Conservation (phyloP, 1,140 invertebrate species). For the Hycleus phaleratus region DNA sequence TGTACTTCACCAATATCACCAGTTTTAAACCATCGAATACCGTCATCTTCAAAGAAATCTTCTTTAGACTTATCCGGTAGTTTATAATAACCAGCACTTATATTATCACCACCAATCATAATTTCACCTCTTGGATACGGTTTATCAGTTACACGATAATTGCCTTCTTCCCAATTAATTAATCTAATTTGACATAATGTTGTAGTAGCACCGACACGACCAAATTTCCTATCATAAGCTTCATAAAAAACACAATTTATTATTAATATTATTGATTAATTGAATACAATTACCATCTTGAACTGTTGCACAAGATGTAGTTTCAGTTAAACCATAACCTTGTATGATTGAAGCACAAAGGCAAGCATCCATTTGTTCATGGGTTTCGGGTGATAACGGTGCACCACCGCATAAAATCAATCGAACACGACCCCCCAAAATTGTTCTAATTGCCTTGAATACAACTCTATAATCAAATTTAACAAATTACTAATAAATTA, state of each 20-base stretch:
- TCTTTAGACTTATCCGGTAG: slow-evolving; percentile 81
- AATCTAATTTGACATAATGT: slow-evolving; percentile 79
- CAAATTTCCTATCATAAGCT: slow-evolving; percentile 62
- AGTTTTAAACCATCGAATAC: slow-evolving; percentile 84
- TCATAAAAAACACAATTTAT: slow-evolving; percentile 24
- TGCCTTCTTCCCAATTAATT: slow-evolving; percentile 92
- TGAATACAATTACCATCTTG: slow-evolving; percentile 61
- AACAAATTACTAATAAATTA: background rate
- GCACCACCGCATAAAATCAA: slow-evolving; percentile 89
- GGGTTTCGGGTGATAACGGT: slow-evolving; percentile 90
- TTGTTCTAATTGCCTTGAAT: slow-evolving; percentile 67
- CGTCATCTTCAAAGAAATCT: slow-evolving; percentile 80
- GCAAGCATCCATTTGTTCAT: slow-evolving; percentile 89
- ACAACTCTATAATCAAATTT: slow-evolving; percentile 49
- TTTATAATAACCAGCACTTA: slow-evolving; percentile 92
- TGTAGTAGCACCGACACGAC: slow-evolving; percentile 84
- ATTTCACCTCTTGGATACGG: slow-evolving; percentile 90
- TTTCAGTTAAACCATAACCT: slow-evolving; percentile 97
- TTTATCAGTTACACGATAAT: slow-evolving; percentile 82
- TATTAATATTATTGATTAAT: slow-evolving; percentile 6
- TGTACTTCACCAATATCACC: slow-evolving; percentile 95
- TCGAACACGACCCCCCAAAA: slow-evolving; percentile 81
- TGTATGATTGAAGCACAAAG: slow-evolving; percentile 85
- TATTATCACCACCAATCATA: slow-evolving; percentile 82
- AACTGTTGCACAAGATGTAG: slow-evolving; percentile 85